Conservation (phyloP, 2,888 invertebrate genomes). For the Acrobeloides nanus region DNA sequence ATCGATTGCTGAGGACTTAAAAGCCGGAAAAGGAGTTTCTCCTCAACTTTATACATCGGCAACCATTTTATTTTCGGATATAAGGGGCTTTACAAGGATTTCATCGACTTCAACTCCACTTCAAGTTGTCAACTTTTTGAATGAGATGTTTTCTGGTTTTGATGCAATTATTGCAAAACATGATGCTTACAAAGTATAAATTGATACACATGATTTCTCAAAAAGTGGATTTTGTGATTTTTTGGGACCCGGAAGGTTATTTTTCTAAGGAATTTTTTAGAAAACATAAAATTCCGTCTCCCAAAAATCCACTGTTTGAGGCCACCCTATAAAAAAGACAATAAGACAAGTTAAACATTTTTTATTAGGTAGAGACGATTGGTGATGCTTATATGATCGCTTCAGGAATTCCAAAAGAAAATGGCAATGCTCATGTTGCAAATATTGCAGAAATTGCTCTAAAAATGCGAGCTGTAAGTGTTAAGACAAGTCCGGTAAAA, state of each 20-base stretch:
- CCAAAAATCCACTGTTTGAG: too few relatives aligned
- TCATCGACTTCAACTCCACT: constrained; percentile 49
- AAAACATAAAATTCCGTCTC: too few relatives aligned
- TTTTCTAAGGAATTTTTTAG: too few relatives aligned
- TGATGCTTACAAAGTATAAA: constrained; percentile 45
- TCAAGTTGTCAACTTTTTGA: constrained; percentile 48
- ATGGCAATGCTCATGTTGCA: constrained; percentile 46
- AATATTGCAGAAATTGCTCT: constrained; percentile 46
- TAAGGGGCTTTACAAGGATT: constrained; percentile 45
- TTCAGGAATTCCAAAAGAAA: constrained; percentile 45
- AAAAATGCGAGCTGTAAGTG: constrained; percentile 39
- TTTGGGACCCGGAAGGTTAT: too few relatives aligned
- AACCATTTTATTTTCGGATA: constrained; percentile 49
- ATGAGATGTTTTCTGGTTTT: constrained; percentile 50
- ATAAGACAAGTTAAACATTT: too few relatives aligned
- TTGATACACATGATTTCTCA: too few relatives aligned
- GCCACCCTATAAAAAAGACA: too few relatives aligned
- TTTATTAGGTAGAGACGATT: too few relatives aligned
- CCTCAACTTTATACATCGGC: constrained; percentile 48
- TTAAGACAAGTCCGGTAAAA: neutral
- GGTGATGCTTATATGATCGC: constrained; percentile 53
- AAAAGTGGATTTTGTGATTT: too few relatives aligned
- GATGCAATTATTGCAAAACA: constrained; percentile 52
- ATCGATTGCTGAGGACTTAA: constrained; percentile 47
- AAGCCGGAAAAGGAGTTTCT: constrained; percentile 43